Evolutionary conservation across 2,797 vertebrate species (phyloP), one percentile per base, ranked within the genome.

Genomic region (Percopsis omiscomaycus): DNA sequence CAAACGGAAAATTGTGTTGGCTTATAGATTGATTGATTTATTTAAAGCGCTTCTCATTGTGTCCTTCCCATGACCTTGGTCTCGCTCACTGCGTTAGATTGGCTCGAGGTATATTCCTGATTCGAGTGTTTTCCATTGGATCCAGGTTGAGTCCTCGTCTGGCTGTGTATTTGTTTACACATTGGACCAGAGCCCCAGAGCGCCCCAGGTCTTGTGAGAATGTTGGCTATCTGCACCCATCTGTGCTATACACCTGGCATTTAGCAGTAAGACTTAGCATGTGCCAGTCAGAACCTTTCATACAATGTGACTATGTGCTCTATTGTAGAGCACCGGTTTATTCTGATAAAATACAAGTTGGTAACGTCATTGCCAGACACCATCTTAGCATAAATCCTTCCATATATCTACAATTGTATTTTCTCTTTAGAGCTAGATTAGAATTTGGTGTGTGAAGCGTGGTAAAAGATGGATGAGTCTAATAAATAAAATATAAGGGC

Each of bases 211-310:
- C 78, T 50, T 54, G 64, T 49, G 72, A 84, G 80, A 81, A 86
- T 79, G 81, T 73, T 54, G 14, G 42, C 66, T 82, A 86, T 87
- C 66, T 68, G 28, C 63, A 79, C 71, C 73, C 83, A 75, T 77
- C 69, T 89, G 85, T 64, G 44, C 37, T 0, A 14, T 61, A 70
- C 57, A 51, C 68, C 52, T 75, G 61, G 53, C 48, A 46, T 54
- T 66, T 61, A 56, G 12, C 54, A 61, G 22, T 22, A 22, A 22
- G 22, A 22, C 22, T 22, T 22, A 22, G 22, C 22, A 22, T 22
- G 22, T 10, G 46, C 46, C 73, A 75, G 77, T 77, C 54, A 74
- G 64, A 64, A 75, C 73, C 64, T 9, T 51, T n/a, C 49, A 57
- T 55, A 58, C 28, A 64, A 55, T 50, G 4, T 71, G 37, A 50